Base-by-base conservation (phyloP, 2,888 invertebrate genomes). In the Amphipoea oculea region DNA sequence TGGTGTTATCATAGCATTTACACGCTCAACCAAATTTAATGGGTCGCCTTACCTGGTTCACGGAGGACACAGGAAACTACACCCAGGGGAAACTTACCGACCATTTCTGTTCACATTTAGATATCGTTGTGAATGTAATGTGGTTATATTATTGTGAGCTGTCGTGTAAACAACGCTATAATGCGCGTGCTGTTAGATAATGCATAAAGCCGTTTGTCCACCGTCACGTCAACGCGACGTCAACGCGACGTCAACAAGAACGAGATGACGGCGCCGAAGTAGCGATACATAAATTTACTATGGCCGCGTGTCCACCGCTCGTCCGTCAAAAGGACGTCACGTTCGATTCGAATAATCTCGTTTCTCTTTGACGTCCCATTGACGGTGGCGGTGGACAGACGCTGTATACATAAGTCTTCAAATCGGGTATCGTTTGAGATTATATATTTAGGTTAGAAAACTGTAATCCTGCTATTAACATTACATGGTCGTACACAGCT, bases 91-190 rank as follows among this genome's bases (percentile, higher is more conserved):
- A 86, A 88, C 86, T 89, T 89, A 87, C 86, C 88, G 89, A 89
- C 89, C 86, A 88, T 91, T 90, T 86, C 89, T 89, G 87, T 90
- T 89, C 90, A 78, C 90, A 92, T 93, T 92, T 90, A 91, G 91
- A 91, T 93, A 93, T 87, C 86, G 87, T 84, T 88, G 86, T 90
- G 87, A 88, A 88, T 86, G 80, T 86, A 89, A 89, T 85, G 87
- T 89, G 65, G 71, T 62, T 62, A 42, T 76, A 69, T 73, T 51
- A 79, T 71, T 74, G 48, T 76, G n/a, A 68, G 73, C 65, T 68
- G 68, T 60, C 66, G 42, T 74, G 76, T 84, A 69, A 85, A 80
- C 63, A 67, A 45, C 68, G 23, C 45, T 42, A 45, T 17, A 71
- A 51, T 42, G 12, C 20, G 20, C 0, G 48, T 65, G 62, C 63